Evolutionary conservation across 2,797 vertebrate genomes (phyloP), one percentile per base, ranked within the genome.

Genomic region (Parotocinclus haroldoi): DNA sequence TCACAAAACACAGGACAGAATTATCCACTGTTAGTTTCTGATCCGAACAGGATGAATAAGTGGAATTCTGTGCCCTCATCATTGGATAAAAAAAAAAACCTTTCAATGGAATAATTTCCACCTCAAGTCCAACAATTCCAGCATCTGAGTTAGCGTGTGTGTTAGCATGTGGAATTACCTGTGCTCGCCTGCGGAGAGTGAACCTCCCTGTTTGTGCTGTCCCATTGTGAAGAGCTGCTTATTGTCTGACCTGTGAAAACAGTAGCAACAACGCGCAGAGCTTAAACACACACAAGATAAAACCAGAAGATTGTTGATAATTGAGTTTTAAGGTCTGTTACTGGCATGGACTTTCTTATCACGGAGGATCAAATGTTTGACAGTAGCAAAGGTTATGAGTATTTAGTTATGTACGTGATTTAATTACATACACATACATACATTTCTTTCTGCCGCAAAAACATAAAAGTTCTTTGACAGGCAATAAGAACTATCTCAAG

Each of bases 181-280:
- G 50, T 68, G 44, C 40, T 46, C 10, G 69, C 64, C 7, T 73
- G 69, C 40, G 65, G 52, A 3, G 53, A 13, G n/a, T 13, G 18
- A 4, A 16, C 48, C 7, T 76, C 60, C 52, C 62, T 67, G 14
- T 60, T 57, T n/a, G 27, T 10, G 54, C 71, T 80, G 70, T 36
- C 77, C 4, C 50, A 64, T 14, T 10, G 55, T 1, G 55, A 58
- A 12, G 73, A 80, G 46, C 10, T 72, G 39, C 1, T 10, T 66
- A n/a, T 56, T 3, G 8, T 12, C 1, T 74, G 58, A 44, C 3
- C 84, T 87, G 72, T 16, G 13, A 60, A 27, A 60, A 51, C 19
- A 57, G 16, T 3, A 40, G 10, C 8, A 42, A 42, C n/a, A n/a
- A n/a, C n/a, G n/a, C 9, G 1, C 9, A 38, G 46, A 27, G 27